Evolutionary conservation across 2,888 invertebrate genomes (phyloP), one percentile per base, ranked within the genome.

Genomic region (Allacma fusca): DNA sequence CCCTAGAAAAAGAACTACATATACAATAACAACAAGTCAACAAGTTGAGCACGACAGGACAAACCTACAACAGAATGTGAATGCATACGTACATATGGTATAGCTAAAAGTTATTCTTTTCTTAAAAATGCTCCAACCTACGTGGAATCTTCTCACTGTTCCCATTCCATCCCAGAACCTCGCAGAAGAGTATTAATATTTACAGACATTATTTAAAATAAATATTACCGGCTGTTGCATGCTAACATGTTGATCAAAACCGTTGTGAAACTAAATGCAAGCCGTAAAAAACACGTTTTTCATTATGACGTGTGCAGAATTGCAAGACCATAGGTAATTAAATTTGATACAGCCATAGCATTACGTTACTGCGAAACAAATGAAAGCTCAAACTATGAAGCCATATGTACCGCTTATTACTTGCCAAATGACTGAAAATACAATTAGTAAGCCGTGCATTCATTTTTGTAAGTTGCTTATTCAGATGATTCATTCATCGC

Each of bases 401-500:
- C 50, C 50, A 50, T 50, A n/a, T 50, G 50, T 16, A 50, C 16
- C 34, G 34, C 34, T 34, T 9, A 50, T 50, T 19, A n/a, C 16
- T 19, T 50, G n/a, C 50, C 5, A n/a, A 13, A 16, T 13, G 50
- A 50, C 44, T 43, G 69, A 69, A 21, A 69, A 69, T 24, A 69
- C 44, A 69, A 69, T 69, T 69, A 69, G 21, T 69, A 21, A 34
- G 44, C 44, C 34, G 16, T 44, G 43, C 16, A 21, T 43, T 43
- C 69, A 40, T 40, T 34, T n/a, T 44, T 43, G 34, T n/a, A 29
- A 24, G 24, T 62, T 62, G 62, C 62, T 62, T 23, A 62, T 2
- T 62, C 62, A 21, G 26, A 62, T 34, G 62, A 34, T 23, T 73
- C 73, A 59, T 73, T 73, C 73, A 62, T 62, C 29, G 62, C 62